Conservation (phyloP, 2,113 vertebrate species). For the Sturnira hondurensis region DNA sequence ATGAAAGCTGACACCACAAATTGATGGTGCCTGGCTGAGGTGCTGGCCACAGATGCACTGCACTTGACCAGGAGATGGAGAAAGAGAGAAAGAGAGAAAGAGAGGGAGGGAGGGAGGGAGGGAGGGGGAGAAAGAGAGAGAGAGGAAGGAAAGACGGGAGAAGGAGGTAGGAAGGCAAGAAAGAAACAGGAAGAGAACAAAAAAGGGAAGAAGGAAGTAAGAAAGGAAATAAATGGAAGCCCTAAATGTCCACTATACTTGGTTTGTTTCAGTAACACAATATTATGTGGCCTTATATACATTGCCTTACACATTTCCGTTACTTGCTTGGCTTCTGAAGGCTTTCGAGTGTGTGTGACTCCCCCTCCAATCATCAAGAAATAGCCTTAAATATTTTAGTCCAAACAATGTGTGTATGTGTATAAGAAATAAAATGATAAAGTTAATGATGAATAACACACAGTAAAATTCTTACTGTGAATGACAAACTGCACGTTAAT, state of each 20-base stretch:
- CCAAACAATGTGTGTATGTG: not conserved
- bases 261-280: not conserved
- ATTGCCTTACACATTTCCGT: not conserved
- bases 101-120: not conserved
- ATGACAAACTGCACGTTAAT: not conserved
- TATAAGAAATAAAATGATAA: not conserved
- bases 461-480: not conserved
- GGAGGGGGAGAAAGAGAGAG: too few species aligned
- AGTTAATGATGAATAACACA: not conserved
- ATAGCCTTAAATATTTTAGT: not conserved
- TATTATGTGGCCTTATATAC: not conserved
- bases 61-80: not conserved
- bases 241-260: not conserved
- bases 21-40: not conserved
- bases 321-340: not conserved
- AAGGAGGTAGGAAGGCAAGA: not conserved
- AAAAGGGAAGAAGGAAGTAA: not conserved
- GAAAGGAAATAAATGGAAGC: not conserved
- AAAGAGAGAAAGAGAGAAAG: too few species aligned
- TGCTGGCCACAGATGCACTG: not conserved
- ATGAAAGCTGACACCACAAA: not conserved
- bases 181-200: too few species aligned
- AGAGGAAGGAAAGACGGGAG: not conserved
- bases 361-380: not conserved
- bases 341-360: not conserved